A percentile compares a stretch with the other conserved stretches of the same genome.
These are phyloP conservation scores for Limnodromus scolopaceus DNA, from an alignment of 2,797 vertebrate genomes.

Conservation along the genomic window DNA sequence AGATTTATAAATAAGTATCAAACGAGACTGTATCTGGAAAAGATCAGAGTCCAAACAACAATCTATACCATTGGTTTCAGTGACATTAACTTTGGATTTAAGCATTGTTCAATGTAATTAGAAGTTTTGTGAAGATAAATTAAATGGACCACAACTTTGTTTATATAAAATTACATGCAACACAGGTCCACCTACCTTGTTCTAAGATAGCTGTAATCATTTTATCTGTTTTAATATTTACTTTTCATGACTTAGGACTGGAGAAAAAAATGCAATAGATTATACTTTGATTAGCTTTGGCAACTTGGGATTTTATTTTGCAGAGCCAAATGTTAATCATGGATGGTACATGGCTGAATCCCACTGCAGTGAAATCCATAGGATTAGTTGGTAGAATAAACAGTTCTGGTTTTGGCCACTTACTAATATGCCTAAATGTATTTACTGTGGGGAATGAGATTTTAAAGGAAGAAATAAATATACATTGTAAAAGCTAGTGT, in stretches of 20 bases:
- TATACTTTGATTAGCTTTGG: background rate
- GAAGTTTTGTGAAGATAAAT: background rate
- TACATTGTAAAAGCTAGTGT: background rate
- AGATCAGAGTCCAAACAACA: background rate
- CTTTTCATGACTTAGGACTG: background rate
- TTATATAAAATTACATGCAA: background rate
- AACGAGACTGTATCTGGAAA: background rate
- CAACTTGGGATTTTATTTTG: background rate
- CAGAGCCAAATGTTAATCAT: background rate
- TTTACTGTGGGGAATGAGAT: constrained; percentile 8
- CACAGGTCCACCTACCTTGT: background rate
- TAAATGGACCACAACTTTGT: background rate
- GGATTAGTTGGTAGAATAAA: constrained; percentile 35
- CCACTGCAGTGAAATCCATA: background rate
- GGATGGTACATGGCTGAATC: background rate
- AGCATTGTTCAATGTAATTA: background rate
- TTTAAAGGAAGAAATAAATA: constrained; percentile 39
- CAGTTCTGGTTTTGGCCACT: background rate
- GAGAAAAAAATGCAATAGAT: background rate
- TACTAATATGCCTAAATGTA: constrained; percentile 14
- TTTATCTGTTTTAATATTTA: constrained; percentile 29
- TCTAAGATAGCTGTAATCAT: background rate
- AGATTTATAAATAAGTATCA: background rate
- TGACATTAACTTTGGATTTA: background rate
- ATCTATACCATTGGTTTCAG: background rate